phyloP scores from a whole-genome alignment of 1,140 invertebrate genomes.

The Drosophila oshimai region DNA sequence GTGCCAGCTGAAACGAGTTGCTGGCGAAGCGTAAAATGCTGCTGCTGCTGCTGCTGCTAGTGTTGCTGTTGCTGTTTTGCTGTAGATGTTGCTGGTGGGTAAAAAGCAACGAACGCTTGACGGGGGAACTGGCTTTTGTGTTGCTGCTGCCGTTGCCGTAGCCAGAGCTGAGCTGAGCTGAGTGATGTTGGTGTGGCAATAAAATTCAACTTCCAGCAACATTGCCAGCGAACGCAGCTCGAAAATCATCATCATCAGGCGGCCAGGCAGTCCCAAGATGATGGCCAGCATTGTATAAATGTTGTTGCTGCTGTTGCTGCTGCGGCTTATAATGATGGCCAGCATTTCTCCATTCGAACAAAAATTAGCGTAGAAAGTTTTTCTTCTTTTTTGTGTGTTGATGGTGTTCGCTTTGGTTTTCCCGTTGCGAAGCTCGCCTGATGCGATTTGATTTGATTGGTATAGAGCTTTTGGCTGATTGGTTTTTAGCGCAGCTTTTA shows the following conservation, averaged over 20 bases:
- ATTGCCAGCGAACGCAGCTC: constrained; percentile 55
- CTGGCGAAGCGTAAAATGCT: constrained; percentile 73
- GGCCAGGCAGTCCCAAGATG: constrained; percentile 34
- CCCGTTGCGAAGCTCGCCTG: constrained; percentile 23
- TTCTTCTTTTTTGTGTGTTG: constrained; percentile 47
- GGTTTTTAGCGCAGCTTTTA: constrained; percentile 33
- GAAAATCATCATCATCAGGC: constrained; percentile 54
- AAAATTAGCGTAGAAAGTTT: constrained; percentile 75
- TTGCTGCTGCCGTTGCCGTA: constrained; percentile 28
- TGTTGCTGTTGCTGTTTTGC: constrained; percentile 19
- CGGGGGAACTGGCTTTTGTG: constrained; percentile 49
- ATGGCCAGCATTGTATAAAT: constrained; percentile 46
- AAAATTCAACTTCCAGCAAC: constrained; percentile 67
- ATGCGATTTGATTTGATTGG: constrained; percentile 1
- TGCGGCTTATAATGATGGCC: constrained; percentile 66
- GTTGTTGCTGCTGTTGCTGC: constrained; percentile 26
- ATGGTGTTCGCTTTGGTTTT: constrained; percentile 5
- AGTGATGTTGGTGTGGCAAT: constrained; percentile 67
- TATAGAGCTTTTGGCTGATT: constrained; percentile 35
- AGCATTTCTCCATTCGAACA: constrained; percentile 64
- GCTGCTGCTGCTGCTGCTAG: not conserved
- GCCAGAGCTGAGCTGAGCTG: too few relatives aligned
- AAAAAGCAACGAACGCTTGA: constrained; percentile 69
- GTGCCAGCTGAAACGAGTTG: constrained; percentile 73
- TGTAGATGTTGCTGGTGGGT: constrained; percentile 43